Conservation (phyloP, 2,888 invertebrate genomes). For the Epirrhoe alternata region DNA sequence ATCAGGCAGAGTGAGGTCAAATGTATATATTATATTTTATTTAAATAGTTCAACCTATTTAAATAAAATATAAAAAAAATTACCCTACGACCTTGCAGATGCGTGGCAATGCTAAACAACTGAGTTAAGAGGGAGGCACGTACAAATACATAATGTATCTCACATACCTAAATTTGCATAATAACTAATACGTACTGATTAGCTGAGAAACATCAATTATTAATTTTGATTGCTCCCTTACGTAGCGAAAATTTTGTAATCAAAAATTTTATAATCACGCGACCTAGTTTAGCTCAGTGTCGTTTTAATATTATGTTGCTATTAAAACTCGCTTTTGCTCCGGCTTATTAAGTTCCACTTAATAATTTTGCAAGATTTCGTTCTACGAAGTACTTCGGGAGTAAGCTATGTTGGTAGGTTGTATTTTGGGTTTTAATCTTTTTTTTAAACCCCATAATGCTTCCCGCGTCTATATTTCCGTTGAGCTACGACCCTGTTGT, state of each 20-base stretch:
- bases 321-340: slow-evolving; percentile 20
- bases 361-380: slow-evolving; percentile 25
- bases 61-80: no score
- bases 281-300: slow-evolving; percentile 16
- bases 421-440: background rate
- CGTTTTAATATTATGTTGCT: slow-evolving; percentile 18
- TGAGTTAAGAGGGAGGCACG: no score
- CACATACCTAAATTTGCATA: no score
- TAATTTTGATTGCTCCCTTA: slow-evolving; percentile 1
- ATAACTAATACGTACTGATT: background rate
- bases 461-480: no score
- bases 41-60: no score
- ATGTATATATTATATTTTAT: no score
- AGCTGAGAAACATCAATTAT: background rate
- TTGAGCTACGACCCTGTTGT: no score
- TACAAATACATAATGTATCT: no score
- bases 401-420: background rate
- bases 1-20: no score
- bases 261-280: slow-evolving; percentile 16
- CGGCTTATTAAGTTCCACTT: slow-evolving; percentile 21
- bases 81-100: no score
- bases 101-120: no score
- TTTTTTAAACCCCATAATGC: no score
- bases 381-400: background rate
- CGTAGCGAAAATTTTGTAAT: slow-evolving; percentile 17